Percentiles rank a stretch among this genome's conserved stretches.
Conservation (phyloP, 2,888 invertebrate species). For the Sicus ferrugineus region DNA sequence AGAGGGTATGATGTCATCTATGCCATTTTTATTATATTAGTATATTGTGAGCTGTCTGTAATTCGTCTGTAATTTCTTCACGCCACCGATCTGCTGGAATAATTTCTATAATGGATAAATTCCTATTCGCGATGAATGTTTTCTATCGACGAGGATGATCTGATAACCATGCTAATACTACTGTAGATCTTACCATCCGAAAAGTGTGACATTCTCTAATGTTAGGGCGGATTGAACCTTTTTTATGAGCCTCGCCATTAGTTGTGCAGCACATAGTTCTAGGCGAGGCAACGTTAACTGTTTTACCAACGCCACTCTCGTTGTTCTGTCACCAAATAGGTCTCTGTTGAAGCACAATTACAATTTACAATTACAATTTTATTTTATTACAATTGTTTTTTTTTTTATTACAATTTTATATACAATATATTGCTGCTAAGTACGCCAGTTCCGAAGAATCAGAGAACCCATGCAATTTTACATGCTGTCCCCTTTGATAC, state of each 20-base stretch:
- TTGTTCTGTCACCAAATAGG: constrained; percentile 28
- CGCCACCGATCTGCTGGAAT: constrained; percentile 30
- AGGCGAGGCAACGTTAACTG: constrained; percentile 33
- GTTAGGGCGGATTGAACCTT: constrained; percentile 9
- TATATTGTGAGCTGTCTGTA: constrained; percentile 24
- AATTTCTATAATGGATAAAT: constrained; percentile 31
- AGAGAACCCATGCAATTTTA: constrained; percentile 28
- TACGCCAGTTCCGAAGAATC: constrained; percentile 27
- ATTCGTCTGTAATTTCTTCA: constrained; percentile 8
- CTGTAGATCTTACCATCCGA: constrained; percentile 35
- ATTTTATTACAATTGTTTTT: too few relatives aligned
- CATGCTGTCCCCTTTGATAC: not conserved
- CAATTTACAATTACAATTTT: too few relatives aligned
- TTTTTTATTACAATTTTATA: not conserved
- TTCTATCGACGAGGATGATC: constrained; percentile 34
- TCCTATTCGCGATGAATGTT: constrained; percentile 35
- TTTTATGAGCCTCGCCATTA: constrained; percentile 25
- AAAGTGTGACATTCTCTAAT: not conserved
- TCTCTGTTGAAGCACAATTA: not conserved
- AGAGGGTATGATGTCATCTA: not conserved
- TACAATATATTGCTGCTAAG: constrained; percentile 14
- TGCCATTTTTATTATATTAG: constrained; percentile 3
- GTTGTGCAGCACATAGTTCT: constrained; percentile 35
- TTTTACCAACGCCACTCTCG: constrained; percentile 32
- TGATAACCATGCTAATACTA: constrained; percentile 31